phyloP scores from a whole-genome alignment of 2,113 vertebrate genomes.

The Malaclemys terrapin region DNA sequence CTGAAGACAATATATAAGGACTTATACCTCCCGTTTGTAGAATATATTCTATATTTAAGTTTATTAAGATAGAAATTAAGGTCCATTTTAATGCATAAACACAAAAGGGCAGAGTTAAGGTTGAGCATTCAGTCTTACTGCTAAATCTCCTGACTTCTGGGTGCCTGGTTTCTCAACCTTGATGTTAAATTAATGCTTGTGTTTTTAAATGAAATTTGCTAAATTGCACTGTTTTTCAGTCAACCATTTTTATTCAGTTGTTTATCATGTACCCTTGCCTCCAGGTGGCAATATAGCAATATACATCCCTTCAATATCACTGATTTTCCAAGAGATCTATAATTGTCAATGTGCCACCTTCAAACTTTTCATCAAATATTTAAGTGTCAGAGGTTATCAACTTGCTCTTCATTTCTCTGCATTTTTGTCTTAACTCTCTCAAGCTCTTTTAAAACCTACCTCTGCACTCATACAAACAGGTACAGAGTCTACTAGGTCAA shows the following conservation, averaged over 20 bases:
- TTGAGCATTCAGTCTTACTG: neutral
- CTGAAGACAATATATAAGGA: rapidly evolving
- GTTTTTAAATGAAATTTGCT: neutral
- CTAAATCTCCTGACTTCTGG: rapidly evolving
- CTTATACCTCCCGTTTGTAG: neutral
- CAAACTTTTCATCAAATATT: rapidly evolving
- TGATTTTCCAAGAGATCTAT: neutral
- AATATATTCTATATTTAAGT: no score
- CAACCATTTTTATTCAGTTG: neutral
- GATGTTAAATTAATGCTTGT: neutral
- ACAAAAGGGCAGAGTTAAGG: neutral
- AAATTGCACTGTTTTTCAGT: rapidly evolving
- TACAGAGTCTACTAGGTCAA: neutral
- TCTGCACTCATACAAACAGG: neutral
- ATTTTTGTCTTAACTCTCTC: neutral
- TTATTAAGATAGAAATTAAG: no score
- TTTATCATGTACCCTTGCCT: neutral
- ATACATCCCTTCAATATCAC: rapidly evolving
- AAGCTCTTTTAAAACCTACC: neutral
- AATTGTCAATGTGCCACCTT: rapidly evolving
- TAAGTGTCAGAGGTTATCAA: rapidly evolving
- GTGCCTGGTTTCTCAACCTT: neutral
- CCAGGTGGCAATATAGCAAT: conserved; percentile 52
- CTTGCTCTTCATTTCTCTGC: rapidly evolving
- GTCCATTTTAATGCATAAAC: no score